These are phyloP conservation scores for Papilio dardanus DNA, from an alignment of 1,140 invertebrate genomes.

Conservation along the genomic window DNA sequence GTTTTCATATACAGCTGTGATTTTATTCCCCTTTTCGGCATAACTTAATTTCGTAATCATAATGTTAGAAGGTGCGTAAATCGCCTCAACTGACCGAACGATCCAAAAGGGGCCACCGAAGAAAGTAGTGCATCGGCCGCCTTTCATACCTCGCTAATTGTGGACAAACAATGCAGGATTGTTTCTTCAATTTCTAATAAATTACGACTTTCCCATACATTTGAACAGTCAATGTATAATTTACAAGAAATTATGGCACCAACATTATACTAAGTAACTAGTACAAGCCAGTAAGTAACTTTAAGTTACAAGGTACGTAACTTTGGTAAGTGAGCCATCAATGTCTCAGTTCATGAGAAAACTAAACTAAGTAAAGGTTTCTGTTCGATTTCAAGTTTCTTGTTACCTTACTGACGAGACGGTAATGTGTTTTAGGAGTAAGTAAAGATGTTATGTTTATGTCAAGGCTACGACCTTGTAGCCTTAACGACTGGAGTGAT, in stretches of 20 bases:
- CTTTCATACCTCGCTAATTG: conserved; percentile 32
- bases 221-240: conserved; percentile 22
- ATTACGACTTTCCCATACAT: conserved; percentile 34
- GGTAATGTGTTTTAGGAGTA: too few relatives aligned
- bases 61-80: not conserved
- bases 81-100: conserved; percentile 5
- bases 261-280: not conserved
- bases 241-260: not conserved
- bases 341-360: not conserved
- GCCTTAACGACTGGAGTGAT: not conserved
- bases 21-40: too few relatives aligned
- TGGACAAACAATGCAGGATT: conserved; percentile 34
- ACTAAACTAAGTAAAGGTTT: not conserved
- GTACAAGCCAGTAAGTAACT: not conserved
- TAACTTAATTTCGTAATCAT: too few relatives aligned
- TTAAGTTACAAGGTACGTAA: not conserved
- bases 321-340: too few relatives aligned
- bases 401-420: too few relatives aligned
- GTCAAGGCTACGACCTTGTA: too few relatives aligned
- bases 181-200: conserved; percentile 32
- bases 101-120: conserved; percentile 6
- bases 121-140: conserved; percentile 36
- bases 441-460: too few relatives aligned
- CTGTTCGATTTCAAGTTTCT: too few relatives aligned
- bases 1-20: too few relatives aligned